Evolutionary conservation across 2,888 invertebrate genomes (phyloP).

Genomic region (Aphidius colemani): DNA sequence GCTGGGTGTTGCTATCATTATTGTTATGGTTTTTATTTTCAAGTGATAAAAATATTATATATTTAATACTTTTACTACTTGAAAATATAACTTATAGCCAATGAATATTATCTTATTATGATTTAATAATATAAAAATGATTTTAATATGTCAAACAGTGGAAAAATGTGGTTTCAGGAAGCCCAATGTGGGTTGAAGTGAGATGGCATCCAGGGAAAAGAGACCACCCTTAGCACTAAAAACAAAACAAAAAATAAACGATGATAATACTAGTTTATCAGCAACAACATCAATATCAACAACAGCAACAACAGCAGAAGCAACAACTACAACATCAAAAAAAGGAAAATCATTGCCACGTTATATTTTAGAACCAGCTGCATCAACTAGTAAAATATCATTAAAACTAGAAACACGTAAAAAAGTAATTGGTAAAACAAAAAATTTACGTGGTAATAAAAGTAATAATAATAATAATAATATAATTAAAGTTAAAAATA

Average conservation of each 20-base stretch:
- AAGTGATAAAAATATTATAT: too few species aligned
- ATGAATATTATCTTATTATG: too few species aligned
- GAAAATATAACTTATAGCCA: too few species aligned
- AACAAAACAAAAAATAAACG: conserved; percentile 57
- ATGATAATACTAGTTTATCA: conserved; percentile 50
- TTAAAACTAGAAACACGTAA: conserved; percentile 54
- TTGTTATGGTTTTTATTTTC: too few species aligned
- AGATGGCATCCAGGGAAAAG: conserved; percentile 62
- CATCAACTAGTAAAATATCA: conserved; percentile 54
- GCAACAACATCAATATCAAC: conserved; percentile 44
- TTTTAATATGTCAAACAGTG: conserved; percentile 31
- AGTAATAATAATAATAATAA: conserved; percentile 45
- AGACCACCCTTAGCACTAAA: conserved; percentile 59
- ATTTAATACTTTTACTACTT: too few species aligned
- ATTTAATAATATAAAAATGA: neutral
- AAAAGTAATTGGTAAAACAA: conserved; percentile 52
- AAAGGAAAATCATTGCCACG: conserved; percentile 44
- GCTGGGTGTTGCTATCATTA: too few species aligned
- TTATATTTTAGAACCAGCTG: conserved; percentile 55
- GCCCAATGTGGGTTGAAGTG: conserved; percentile 61
- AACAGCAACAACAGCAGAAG: conserved; percentile 51
- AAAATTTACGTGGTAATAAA: conserved; percentile 51
- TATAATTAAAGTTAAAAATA: conserved; percentile 51
- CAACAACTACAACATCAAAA: conserved; percentile 52
- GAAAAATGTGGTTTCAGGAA: conserved; percentile 50